phyloP scores from a whole-genome alignment of 2,888 invertebrate species.

The Drosophila glabriapex region DNA sequence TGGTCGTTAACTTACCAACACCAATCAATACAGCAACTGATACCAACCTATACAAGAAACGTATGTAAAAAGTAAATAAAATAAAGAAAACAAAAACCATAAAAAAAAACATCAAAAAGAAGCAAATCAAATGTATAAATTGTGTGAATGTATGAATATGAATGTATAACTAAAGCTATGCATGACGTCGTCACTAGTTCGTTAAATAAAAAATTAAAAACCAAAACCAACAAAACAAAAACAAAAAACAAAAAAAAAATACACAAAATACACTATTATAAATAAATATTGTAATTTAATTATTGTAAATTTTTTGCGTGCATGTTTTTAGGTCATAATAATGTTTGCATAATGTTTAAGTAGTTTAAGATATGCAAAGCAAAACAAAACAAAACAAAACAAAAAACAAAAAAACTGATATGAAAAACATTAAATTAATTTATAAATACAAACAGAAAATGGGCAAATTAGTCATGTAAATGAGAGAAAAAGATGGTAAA shows the following conservation, averaged over 20 bases:
- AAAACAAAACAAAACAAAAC: conserved; percentile 60
- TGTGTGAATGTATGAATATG: conserved; percentile 14
- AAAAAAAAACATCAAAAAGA: background rate
- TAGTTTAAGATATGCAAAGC: conserved; percentile 74
- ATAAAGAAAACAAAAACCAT: conserved; percentile 24
- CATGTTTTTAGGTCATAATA: conserved; percentile 53
- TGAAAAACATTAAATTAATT: conserved; percentile 64
- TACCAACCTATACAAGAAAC: conserved; percentile 59
- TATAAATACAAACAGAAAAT: conserved; percentile 50
- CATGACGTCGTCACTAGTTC: conserved; percentile 65
- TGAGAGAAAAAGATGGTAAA: conserved; percentile 26
- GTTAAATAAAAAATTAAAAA: conserved; percentile 41
- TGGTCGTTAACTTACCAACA: conserved; percentile 73
- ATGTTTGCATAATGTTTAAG: conserved; percentile 76
- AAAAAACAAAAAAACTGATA: conserved; percentile 33
- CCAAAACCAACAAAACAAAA: conserved; percentile 24
- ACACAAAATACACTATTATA: conserved; percentile 56
- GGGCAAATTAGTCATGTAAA: conserved; percentile 63
- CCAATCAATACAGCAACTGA: conserved; percentile 70
- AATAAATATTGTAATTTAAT: conserved; percentile 52
- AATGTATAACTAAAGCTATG: conserved; percentile 45
- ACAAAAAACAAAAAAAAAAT: conserved; percentile 20
- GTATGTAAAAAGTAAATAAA: conserved; percentile 24
- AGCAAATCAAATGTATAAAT: background rate
- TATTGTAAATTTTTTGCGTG: conserved; percentile 60